phyloP scores from a whole-genome alignment of 2,113 vertebrate genomes.

The Azemiops feae region DNA sequence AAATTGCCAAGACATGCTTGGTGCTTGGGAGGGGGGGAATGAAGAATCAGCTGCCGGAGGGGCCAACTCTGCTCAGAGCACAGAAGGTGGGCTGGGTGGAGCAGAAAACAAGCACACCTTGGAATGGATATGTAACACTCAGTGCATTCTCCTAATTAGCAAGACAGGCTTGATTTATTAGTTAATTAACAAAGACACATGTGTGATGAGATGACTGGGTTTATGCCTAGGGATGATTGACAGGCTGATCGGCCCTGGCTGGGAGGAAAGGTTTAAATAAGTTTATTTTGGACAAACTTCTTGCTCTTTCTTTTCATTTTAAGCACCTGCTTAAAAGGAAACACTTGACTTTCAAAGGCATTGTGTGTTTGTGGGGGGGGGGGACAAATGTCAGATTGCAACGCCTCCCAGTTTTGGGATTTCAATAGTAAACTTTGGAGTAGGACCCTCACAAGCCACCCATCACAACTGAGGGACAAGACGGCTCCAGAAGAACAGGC shows the following conservation, averaged over 20 bases:
- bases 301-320: background rate
- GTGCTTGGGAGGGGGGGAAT: background rate
- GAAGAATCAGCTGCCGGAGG: background rate
- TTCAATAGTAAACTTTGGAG: background rate
- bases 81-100: background rate
- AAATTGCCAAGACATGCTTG: too few relatives aligned
- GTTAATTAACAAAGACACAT: constrained; percentile 45
- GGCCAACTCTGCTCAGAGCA: background rate
- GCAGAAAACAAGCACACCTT: constrained; percentile 21
- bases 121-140: background rate
- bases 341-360: background rate
- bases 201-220: background rate
- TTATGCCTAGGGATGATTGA: background rate
- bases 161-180: constrained; percentile 54
- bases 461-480: background rate
- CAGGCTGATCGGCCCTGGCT: background rate
- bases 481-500: background rate
- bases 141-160: constrained; percentile 45
- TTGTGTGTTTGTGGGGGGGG: background rate
- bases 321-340: background rate
- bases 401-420: background rate
- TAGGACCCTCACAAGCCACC: background rate
- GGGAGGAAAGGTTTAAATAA: background rate
- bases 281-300: background rate
- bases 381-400: background rate